Conservation (phyloP, 2,113 vertebrate genomes). For the Coryphaenoides rupestris region DNA sequence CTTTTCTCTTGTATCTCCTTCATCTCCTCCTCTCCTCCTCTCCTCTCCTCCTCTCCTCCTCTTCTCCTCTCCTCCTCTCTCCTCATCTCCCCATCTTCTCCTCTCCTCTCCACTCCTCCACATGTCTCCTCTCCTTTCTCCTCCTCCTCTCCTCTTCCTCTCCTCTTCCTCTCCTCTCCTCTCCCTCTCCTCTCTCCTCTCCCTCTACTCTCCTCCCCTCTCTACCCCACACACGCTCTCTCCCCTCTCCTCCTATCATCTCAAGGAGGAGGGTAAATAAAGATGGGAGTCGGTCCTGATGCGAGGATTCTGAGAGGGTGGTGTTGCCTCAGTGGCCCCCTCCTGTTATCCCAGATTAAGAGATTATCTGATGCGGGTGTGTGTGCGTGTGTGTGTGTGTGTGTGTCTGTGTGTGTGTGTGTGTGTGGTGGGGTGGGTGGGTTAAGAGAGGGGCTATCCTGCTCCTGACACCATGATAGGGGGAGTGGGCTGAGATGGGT, state of each 20-base stretch:
- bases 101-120: too few species aligned
- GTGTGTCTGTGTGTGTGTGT: too few species aligned
- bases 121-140: background rate
- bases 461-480: slow-evolving; percentile 3
- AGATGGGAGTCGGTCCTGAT: slow-evolving; percentile 35
- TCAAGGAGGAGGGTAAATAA: slow-evolving; percentile 40
- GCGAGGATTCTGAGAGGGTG: slow-evolving; percentile 41
- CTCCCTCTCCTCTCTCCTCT: slow-evolving; percentile 6
- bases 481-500: too few species aligned
- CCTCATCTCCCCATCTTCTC: background rate
- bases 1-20: too few species aligned
- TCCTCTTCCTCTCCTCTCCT: background rate
- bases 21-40: slow-evolving; percentile 2
- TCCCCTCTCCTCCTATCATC: slow-evolving; percentile 21
- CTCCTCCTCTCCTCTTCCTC: background rate
- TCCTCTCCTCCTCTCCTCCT: background rate
- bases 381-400: too few species aligned
- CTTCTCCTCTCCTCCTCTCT: too few species aligned
- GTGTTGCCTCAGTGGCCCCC: slow-evolving; percentile 51
- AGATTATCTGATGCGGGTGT: slow-evolving; percentile 55
- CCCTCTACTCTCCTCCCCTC: too few species aligned
- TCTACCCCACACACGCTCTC: too few species aligned
- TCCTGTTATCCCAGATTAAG: slow-evolving; percentile 50
- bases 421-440: too few species aligned
- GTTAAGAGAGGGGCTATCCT: slow-evolving; percentile 43